A percentile compares a stretch with the other conserved stretches of the same genome.
These are phyloP conservation scores for Coracias cyanogaster DNA, from an alignment of 2,797 vertebrate genomes.

Conservation along the genomic window DNA sequence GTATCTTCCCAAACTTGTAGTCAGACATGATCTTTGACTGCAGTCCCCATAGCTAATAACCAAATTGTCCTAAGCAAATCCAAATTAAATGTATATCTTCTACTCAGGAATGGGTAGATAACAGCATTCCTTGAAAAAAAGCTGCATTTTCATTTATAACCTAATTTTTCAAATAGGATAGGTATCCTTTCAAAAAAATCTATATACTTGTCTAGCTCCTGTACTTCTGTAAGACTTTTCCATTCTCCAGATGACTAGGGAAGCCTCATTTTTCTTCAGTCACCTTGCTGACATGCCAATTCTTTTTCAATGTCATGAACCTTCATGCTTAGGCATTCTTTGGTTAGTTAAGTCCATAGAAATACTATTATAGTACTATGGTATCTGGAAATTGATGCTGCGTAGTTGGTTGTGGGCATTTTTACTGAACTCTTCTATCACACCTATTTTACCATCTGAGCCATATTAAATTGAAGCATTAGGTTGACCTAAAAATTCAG, in stretches of 20 bases:
- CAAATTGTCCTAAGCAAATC: neutral
- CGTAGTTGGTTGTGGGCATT: neutral
- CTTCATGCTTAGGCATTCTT: neutral
- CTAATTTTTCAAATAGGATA: neutral
- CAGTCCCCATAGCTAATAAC: neutral
- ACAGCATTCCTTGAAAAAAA: neutral
- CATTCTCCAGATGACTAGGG: neutral
- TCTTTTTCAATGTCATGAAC: neutral
- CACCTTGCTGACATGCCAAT: neutral
- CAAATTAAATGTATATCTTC: neutral
- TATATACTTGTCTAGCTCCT: neutral
- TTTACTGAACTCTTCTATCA: neutral
- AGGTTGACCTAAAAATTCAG: neutral
- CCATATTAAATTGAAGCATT: neutral
- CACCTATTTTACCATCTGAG: neutral
- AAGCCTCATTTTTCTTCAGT: neutral
- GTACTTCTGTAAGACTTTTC: neutral
- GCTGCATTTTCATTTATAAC: neutral
- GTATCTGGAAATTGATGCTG: neutral
- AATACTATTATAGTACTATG: neutral
- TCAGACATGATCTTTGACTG: neutral
- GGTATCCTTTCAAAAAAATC: neutral
- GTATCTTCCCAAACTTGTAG: neutral
- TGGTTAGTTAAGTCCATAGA: neutral
- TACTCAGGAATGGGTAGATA: neutral